Evolutionary conservation across 2,113 vertebrate genomes (phyloP), one percentile per base, ranked within the genome.

Genomic region (Rhagologus leucostigma): DNA sequence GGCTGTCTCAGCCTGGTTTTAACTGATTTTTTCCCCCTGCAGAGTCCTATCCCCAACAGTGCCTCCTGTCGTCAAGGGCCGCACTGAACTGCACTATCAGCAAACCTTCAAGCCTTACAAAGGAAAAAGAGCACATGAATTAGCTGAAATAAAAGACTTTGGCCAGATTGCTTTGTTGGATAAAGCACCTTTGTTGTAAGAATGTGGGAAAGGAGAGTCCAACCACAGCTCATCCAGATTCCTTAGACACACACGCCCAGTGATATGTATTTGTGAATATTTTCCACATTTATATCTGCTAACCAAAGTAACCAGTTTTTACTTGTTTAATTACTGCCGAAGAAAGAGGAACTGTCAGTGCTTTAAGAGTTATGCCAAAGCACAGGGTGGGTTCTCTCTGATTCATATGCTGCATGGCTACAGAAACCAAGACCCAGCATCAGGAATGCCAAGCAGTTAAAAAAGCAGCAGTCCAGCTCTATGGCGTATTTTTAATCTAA

Each of bases 251-350:
- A 96, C 96, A 82, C 95, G 4, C 98, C 86, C 84, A 96, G 94
- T 71, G 50, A 84, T 94, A 89, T 77, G 57, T 49, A 93, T 87
- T 62, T 80, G 90, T 77, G 94, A 86, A 84, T 90, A 52, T 89
- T 95, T 95, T 97, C 97, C 97, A 93, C 87, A 53, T 93, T 95
- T 96, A 85, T 97, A 75, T 23, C 95, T 84, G 94, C 92, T 92
- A 94, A 92, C 97, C 88, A 77, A 95, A 95, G 96, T 80, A 96
- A 77, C 97, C 93, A 93, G 97, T 96, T 96, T 97, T 96, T 91
- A 97, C 97, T 96, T 95, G 98, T 94, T 96, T 96, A 95, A 95
- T 92, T 96, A 92, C 87, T 65, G 91, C 94, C 11, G 32, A 77
- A 97, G 96, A 91, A 87, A 93, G 93, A 97, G 93, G 91, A 93